A percentile compares a stretch with the other conserved stretches of the same genome.
Conservation (phyloP, 2,888 invertebrate species). For the Monopis laevigella region DNA sequence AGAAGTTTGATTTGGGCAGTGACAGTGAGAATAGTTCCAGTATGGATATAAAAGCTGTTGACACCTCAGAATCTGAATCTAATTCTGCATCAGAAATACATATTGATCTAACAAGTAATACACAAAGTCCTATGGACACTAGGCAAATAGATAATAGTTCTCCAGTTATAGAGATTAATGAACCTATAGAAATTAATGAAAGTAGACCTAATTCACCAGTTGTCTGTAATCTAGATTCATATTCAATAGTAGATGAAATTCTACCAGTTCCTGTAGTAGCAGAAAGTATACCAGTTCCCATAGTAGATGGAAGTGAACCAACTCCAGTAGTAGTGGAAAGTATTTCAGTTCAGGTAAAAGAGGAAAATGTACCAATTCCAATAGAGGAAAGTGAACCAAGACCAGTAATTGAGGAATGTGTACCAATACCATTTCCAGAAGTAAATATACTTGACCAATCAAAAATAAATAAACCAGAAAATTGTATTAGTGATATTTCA, state of each 20-base stretch:
- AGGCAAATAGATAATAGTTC: no score
- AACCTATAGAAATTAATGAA: no score
- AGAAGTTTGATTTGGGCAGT: constrained; percentile 52
- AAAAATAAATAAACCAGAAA: not conserved
- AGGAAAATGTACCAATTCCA: constrained; percentile 31
- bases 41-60: constrained; percentile 48
- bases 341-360: constrained; percentile 25
- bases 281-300: no score
- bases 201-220: no score
- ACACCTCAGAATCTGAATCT: constrained; percentile 60
- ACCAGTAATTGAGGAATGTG: no score
- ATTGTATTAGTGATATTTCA: not conserved
- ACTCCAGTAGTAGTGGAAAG: not conserved
- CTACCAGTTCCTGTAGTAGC: no score
- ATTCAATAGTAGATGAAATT: no score
- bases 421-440: not conserved
- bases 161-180: no score
- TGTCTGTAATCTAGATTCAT: no score
- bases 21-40: constrained; percentile 62
- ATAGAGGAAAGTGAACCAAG: not conserved
- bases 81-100: constrained; percentile 47
- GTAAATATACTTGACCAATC: not conserved
- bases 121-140: constrained; percentile 35
- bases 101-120: constrained; percentile 38
- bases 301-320: no score